phyloP scores from a whole-genome alignment of 1,140 invertebrate genomes.

The Ganaspis sp. region DNA sequence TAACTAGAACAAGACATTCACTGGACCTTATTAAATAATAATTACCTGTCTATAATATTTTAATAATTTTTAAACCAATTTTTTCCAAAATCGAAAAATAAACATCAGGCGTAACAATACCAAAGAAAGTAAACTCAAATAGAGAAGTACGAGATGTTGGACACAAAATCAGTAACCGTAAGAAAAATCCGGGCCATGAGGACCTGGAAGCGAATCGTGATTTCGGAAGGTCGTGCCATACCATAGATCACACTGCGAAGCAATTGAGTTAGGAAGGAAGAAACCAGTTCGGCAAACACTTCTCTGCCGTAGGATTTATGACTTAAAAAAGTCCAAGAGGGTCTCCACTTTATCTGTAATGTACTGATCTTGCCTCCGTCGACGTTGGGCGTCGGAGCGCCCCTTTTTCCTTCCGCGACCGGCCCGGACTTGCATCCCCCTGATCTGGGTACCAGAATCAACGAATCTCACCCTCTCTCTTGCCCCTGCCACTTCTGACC shows the following conservation, averaged over 20 bases:
- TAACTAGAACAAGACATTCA: too few species aligned
- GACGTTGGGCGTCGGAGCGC: constrained; percentile 50
- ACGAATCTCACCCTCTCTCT: constrained; percentile 43
- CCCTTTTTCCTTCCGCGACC: constrained; percentile 49
- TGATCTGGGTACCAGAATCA: constrained; percentile 61
- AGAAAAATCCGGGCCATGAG: constrained; percentile 63
- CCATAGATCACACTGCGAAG: constrained; percentile 73
- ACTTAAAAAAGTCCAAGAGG: constrained; percentile 75
- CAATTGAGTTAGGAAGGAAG: constrained; percentile 77
- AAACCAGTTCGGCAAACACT: constrained; percentile 77
- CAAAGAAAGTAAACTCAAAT: constrained; percentile 1
- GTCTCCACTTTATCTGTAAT: constrained; percentile 76
- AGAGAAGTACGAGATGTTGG: not conserved
- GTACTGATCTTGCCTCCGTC: constrained; percentile 75
- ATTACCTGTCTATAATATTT: too few species aligned
- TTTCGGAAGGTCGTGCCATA: constrained; percentile 65
- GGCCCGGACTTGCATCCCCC: constrained; percentile 50
- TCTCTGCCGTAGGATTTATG: constrained; percentile 71
- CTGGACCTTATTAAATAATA: too few species aligned
- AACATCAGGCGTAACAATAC: too few species aligned
- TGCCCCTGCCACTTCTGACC: constrained; percentile 39
- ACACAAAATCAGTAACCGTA: not conserved
- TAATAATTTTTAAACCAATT: too few species aligned
- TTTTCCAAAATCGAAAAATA: too few species aligned
- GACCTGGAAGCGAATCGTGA: constrained; percentile 62